A percentile compares a stretch with the other conserved stretches of the same genome.
Conservation (phyloP, 2,113 vertebrate species). For the Chlorocebus sabaeus region DNA sequence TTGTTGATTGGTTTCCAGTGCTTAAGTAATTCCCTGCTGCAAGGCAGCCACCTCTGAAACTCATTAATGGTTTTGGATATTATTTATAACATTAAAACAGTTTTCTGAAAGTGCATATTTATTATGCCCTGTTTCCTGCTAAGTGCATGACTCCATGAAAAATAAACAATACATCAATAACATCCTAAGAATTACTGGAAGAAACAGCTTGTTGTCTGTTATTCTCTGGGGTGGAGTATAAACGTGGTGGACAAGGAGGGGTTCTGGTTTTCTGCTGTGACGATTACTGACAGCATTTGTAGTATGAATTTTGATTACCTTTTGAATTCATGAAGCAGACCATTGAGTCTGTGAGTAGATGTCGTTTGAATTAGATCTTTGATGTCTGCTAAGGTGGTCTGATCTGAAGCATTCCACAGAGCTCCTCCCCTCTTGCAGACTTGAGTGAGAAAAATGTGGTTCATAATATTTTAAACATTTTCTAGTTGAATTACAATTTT, state of each 20-base stretch:
- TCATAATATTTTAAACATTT: background rate
- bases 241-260: background rate
- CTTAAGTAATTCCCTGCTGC: slow-evolving; percentile 53
- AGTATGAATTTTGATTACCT: background rate
- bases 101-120: slow-evolving; percentile 65
- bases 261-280: background rate
- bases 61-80: slow-evolving; percentile 56
- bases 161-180: slow-evolving; percentile 52
- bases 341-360: background rate
- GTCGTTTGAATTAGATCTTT: background rate
- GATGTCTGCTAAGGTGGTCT: background rate
- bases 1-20: slow-evolving; percentile 56
- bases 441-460: background rate
- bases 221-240: background rate
- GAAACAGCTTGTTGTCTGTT: background rate
- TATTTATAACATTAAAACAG: slow-evolving; percentile 62
- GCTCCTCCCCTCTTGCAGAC: background rate
- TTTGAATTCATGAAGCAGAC: background rate
- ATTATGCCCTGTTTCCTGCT: slow-evolving; percentile 49
- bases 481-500: background rate
- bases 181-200: slow-evolving; percentile 52
- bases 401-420: background rate
- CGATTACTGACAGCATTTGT: background rate
- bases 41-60: slow-evolving; percentile 34
- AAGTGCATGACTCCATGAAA: slow-evolving; percentile 58